Conservation (phyloP, 2,888 invertebrate genomes). For the Endotricha flammealis region DNA sequence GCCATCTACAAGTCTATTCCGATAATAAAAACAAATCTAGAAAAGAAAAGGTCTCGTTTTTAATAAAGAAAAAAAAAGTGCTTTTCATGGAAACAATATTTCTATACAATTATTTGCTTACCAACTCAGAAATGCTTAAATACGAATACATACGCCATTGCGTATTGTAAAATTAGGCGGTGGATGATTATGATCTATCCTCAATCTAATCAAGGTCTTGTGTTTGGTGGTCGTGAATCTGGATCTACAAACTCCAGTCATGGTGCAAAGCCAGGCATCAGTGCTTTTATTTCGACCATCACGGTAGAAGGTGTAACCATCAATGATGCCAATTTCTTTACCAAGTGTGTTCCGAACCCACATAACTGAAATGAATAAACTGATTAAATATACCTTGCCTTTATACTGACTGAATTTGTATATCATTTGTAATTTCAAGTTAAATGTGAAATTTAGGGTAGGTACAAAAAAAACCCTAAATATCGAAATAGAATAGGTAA, state of each 20-base stretch:
- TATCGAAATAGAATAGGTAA: too few species aligned
- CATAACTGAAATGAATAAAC: conserved; percentile 10
- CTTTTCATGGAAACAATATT: too few species aligned
- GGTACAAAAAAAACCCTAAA: too few species aligned
- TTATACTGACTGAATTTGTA: too few species aligned
- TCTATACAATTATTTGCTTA: too few species aligned
- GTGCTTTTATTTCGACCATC: conserved; percentile 4
- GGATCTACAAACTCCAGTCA: conserved; percentile 15
- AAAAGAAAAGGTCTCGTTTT: too few species aligned
- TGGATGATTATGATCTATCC: neutral
- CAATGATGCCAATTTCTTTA: conserved; percentile 23
- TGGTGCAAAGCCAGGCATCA: conserved; percentile 10
- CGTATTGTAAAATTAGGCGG: neutral
- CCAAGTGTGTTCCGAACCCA: conserved; percentile 23
- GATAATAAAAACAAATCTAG: too few species aligned
- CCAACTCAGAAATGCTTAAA: too few species aligned
- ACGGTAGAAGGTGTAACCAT: conserved; percentile 25
- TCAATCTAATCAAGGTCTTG: neutral
- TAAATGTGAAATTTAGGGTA: too few species aligned
- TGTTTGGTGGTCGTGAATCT: conserved; percentile 14
- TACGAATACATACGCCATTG: neutral
- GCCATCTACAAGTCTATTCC: too few species aligned
- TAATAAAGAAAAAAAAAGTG: too few species aligned
- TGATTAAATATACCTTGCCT: neutral
- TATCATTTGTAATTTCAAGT: too few species aligned